Base-by-base conservation (phyloP, 2,888 invertebrate genomes). In the Tetheella fluctuosa region DNA sequence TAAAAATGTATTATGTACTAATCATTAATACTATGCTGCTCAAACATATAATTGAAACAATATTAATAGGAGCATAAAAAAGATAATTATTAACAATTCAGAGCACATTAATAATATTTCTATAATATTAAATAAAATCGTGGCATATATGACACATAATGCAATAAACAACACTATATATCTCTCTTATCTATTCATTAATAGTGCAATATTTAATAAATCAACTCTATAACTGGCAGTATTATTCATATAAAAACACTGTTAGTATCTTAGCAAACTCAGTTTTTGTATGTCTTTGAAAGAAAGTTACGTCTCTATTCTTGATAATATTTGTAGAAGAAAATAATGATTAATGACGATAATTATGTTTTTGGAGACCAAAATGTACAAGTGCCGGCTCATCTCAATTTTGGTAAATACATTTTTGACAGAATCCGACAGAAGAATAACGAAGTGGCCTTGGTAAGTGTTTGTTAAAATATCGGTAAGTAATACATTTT, bases 401-500 rank as follows among this genome's bases (percentile, higher is more conserved):
- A 89, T 78, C 73, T 89, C 53, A 88, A 89, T 73, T 88, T 88
- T 58, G 88, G 89, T 2, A 87, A 86, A 76, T 89, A 74, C 64
- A 79, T 90, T 39, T 66, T 88, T n/a, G 80, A 86, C 59, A 73
- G 65, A n/a, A 60, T 89, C 23, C 66, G 74, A 23, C 67, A 68
- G 13, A 73, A 59, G 48, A 74, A 67, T 15, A 65, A 85, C 58
- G 76, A 80, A 72, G 73, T 83, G 37, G 89, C 85, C 25, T 60
- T 89, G 71, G 89, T 89, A 77, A 83, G 84, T 79, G 52, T 39
- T 39, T n/a, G 7, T 39, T 39, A 5, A 39, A 15, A 23, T 39
- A 39, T 39, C n/a, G n/a, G n/a, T n/a, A n/a, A n/a, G n/a, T n/a
- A n/a, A n/a, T n/a, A n/a, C n/a, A n/a, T n/a, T n/a, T n/a, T n/a